Conservation (phyloP, 2,888 invertebrate genomes). For the Coelogynopora nodosa region DNA sequence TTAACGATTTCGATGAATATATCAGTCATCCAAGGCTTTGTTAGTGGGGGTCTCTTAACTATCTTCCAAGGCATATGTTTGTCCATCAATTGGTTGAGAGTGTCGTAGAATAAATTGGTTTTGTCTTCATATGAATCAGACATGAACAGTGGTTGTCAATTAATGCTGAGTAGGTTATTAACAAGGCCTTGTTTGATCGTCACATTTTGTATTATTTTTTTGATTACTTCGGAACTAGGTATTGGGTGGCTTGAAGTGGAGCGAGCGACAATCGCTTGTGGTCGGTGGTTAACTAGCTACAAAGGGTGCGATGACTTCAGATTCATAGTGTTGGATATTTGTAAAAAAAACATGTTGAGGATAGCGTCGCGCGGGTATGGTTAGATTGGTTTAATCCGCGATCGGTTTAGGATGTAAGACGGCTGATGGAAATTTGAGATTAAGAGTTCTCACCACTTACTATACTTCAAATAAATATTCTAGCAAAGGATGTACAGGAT, state of each 20-base stretch:
- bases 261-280: slow-evolving; percentile 5
- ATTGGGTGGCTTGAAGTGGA: neutral
- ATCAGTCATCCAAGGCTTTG: neutral
- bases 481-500: too few relatives aligned
- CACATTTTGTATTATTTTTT: neutral
- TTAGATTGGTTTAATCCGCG: too few relatives aligned
- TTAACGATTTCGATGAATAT: neutral
- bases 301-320: neutral
- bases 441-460: too few relatives aligned
- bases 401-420: too few relatives aligned
- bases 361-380: too few relatives aligned
- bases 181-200: slow-evolving; percentile 15
- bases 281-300: slow-evolving; percentile 18
- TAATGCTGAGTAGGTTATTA: neutral
- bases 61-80: slow-evolving; percentile 13
- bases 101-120: neutral
- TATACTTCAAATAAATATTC: too few relatives aligned
- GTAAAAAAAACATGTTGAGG: too few relatives aligned
- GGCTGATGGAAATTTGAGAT: too few relatives aligned
- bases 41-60: neutral
- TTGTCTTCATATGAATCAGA: neutral
- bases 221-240: neutral
- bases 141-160: neutral
- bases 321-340: slow-evolving; percentile 15
- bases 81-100: slow-evolving; percentile 7